A percentile compares a stretch with the other conserved stretches of the same genome.
These are phyloP conservation scores for Torymus tubicola DNA, from an alignment of 2,888 invertebrate genomes.

Conservation along the genomic window DNA sequence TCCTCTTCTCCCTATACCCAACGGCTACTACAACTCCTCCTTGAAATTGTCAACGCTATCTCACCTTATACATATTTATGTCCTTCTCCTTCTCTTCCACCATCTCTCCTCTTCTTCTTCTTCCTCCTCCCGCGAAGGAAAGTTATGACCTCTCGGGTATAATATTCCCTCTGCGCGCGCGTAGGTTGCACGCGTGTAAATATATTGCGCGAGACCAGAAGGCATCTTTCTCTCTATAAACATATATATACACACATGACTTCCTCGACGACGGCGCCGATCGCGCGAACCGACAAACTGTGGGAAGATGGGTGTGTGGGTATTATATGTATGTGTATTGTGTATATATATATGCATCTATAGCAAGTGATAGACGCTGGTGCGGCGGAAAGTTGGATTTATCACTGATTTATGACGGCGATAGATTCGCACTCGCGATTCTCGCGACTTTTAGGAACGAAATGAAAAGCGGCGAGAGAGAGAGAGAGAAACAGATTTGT, in stretches of 20 bases:
- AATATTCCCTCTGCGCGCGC: constrained; percentile 13
- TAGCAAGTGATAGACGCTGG: no score
- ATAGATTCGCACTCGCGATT: constrained; percentile 36
- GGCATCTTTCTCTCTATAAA: constrained; percentile 14
- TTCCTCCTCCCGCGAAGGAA: constrained; percentile 3
- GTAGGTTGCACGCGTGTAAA: constrained; percentile 3
- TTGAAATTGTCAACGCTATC: constrained; percentile 31
- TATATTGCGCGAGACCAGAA: constrained; percentile 29
- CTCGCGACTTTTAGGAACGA: constrained; percentile 16
- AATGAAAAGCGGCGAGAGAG: no score
- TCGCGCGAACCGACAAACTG: constrained; percentile 61
- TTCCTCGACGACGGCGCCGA: constrained; percentile 25
- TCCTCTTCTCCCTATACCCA: not conserved
- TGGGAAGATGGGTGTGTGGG: constrained; percentile 57
- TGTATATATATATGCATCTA: no score
- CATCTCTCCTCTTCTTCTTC: not conserved
- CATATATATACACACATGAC: not conserved
- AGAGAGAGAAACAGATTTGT: no score
- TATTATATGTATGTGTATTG: not conserved
- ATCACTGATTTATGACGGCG: constrained; percentile 68
- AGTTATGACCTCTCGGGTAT: constrained; percentile 4
- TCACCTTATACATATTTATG: constrained; percentile 4
- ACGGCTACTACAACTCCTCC: not conserved
- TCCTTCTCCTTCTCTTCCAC: not conserved
- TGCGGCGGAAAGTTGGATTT: constrained; percentile 54